These are phyloP conservation scores for Caenorhabditis panamensis DNA, from an alignment of 2,888 invertebrate genomes.

Conservation along the genomic window DNA sequence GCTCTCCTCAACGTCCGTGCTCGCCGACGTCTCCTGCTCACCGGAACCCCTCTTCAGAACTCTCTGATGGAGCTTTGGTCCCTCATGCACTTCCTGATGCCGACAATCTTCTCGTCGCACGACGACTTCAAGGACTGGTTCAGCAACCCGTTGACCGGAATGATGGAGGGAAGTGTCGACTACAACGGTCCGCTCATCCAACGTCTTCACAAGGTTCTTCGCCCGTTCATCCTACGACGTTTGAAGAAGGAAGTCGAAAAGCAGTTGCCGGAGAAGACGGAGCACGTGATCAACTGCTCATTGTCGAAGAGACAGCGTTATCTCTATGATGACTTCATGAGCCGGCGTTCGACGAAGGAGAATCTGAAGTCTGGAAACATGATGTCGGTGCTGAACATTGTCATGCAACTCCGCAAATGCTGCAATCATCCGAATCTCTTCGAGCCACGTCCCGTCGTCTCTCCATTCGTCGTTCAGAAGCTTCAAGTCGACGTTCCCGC, in stretches of 20 bases:
- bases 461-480: conserved; percentile 86
- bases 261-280: conserved; percentile 96
- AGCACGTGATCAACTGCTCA: conserved; percentile 93
- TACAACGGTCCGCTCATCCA: conserved; percentile 92
- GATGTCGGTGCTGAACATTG: conserved; percentile 94
- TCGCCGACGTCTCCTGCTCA: conserved; percentile 91
- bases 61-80: conserved; percentile 98
- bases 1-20: conserved; percentile 94
- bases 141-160: conserved; percentile 95
- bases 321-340: conserved; percentile 99
- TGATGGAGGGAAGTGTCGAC: conserved; percentile 94
- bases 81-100: conserved; percentile 98
- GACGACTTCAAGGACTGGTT: conserved; percentile 96
- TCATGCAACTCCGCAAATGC: conserved; percentile 94
- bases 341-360: conserved; percentile 94
- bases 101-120: conserved; percentile 95
- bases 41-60: conserved; percentile 95
- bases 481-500: conserved; percentile 60
- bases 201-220: conserved; percentile 90
- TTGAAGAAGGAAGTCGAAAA: conserved; percentile 96
- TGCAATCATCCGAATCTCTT: conserved; percentile 99
- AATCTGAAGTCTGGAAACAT: conserved; percentile 94
- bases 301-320: conserved; percentile 96
- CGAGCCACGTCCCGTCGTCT: conserved; percentile 94
- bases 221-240: conserved; percentile 93